Evolutionary conservation across 2,113 vertebrate genomes (phyloP).

Genomic region (Gasterosteus aculeatus): DNA sequence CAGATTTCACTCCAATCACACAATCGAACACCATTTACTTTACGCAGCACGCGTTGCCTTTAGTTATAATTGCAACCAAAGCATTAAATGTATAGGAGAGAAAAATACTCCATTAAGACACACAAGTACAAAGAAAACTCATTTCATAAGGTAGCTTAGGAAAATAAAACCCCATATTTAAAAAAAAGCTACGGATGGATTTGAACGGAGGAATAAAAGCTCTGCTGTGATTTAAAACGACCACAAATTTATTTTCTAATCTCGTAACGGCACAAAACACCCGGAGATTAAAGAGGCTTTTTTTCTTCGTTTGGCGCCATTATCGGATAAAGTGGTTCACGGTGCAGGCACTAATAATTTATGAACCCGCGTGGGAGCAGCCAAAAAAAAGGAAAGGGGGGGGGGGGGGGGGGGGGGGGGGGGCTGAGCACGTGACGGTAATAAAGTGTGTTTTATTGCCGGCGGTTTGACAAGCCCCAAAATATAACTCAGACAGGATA

Average conservation of each 20-base stretch:
- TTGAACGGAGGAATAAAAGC: background rate
- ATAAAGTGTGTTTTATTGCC: constrained; percentile 82
- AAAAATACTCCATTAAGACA: background rate
- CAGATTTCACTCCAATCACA: background rate
- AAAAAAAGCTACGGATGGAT: background rate
- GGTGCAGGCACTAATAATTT: constrained; percentile 74
- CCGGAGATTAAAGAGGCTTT: constrained; percentile 29
- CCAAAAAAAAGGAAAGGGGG: constrained; percentile 4
- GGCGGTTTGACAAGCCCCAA: constrained; percentile 75
- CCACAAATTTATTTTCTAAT: constrained; percentile 6
- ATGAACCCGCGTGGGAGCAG: constrained; percentile 70
- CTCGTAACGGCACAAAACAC: constrained; percentile 6
- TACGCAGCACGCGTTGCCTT: background rate
- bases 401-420: background rate
- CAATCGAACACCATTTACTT: background rate
- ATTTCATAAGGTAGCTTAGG: background rate
- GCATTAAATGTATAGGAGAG: background rate
- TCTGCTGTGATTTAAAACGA: background rate
- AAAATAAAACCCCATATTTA: background rate
- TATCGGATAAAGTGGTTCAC: constrained; percentile 59
- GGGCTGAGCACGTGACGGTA: constrained; percentile 76
- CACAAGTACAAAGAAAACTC: background rate
- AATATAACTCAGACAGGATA: constrained; percentile 77
- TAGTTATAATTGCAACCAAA: background rate
- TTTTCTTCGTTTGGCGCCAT: constrained; percentile 62